phyloP scores from a whole-genome alignment of 2,113 vertebrate genomes.

The Hippoglossus stenolepis region DNA sequence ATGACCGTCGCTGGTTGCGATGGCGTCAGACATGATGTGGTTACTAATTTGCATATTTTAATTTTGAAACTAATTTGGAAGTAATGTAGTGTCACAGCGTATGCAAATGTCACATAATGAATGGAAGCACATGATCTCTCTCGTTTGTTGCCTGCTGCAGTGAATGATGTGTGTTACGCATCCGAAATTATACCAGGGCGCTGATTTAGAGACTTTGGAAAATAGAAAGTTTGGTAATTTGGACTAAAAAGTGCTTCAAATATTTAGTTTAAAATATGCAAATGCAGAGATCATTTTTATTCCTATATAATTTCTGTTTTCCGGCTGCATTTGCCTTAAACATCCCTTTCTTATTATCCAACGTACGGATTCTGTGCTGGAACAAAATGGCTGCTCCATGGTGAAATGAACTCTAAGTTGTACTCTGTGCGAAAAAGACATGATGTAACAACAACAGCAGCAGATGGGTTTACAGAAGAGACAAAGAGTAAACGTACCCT shows the following conservation, averaged over 20 bases:
- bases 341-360: not conserved
- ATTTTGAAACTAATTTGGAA: constrained; percentile 72
- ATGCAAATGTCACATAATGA: constrained; percentile 67
- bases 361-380: constrained; percentile 15
- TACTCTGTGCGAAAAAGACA: constrained; percentile 36
- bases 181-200: constrained; percentile 20
- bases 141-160: constrained; percentile 39
- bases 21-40: constrained; percentile 58
- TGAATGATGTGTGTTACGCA: constrained; percentile 29
- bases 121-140: constrained; percentile 48
- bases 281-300: not conserved
- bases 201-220: constrained; percentile 24
- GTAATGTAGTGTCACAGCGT: constrained; percentile 64
- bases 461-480: constrained; percentile 78
- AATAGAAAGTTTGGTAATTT: constrained; percentile 1
- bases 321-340: not conserved
- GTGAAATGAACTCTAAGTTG: constrained; percentile 48
- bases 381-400: constrained; percentile 56
- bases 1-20: constrained; percentile 34
- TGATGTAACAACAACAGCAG: constrained; percentile 67
- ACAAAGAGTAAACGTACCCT: constrained; percentile 74
- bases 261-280: not conserved
- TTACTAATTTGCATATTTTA: constrained; percentile 70
- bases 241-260: not conserved
- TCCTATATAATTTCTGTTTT: not conserved